Evolutionary conservation across 2,113 vertebrate genomes (phyloP), one percentile per base, ranked within the genome.

Genomic region (Malurus alboscapulatus): DNA sequence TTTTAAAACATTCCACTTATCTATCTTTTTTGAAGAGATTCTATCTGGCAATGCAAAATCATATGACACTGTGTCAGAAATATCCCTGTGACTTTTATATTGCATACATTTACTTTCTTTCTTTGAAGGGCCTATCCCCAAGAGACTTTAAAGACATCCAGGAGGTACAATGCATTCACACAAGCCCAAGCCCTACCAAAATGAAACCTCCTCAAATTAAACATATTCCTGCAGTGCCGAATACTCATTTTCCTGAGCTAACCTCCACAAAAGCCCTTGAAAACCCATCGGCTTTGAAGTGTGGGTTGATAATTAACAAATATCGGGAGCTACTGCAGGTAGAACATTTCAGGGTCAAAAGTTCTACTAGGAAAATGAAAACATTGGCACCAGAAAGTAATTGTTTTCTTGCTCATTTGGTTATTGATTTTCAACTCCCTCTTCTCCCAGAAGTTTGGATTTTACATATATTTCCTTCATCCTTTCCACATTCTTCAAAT

Each of bases 1-100:
- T 95, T 96, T 96, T 94, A 93, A 96, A 96, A 84, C 80, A 78
- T 94, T 93, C 80, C n/a, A 92, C 93, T 96, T 93, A 96, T 93
- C 88, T 94, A 95, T 92, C 81, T 8, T 88, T 95, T 93, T 94
- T 6, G 6, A 90, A 82, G 42, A 94, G 92, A 96, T 96, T 84
- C 19, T 95, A 96, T 96, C 94, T 88, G 69, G 68, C 83, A 93
- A 94, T 93, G 90, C 83, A 96, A 88, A 96, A 93, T 94, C 88
- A 78, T 94, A 92, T 88, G 94, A 90, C 86, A 93, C 91, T 78
- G 88, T 93, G 75, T 93, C 94, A 94, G 92, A 95, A 96, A 95
- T 86, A 95, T 84, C 91, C 86, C 86, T 45, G 68, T 88, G 88
- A 95, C 92, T 96, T 95, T 84, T 93, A 92, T 90, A 95, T 87